Conservation (phyloP, 2,888 invertebrate species). For the Therioaphis trifolii region DNA sequence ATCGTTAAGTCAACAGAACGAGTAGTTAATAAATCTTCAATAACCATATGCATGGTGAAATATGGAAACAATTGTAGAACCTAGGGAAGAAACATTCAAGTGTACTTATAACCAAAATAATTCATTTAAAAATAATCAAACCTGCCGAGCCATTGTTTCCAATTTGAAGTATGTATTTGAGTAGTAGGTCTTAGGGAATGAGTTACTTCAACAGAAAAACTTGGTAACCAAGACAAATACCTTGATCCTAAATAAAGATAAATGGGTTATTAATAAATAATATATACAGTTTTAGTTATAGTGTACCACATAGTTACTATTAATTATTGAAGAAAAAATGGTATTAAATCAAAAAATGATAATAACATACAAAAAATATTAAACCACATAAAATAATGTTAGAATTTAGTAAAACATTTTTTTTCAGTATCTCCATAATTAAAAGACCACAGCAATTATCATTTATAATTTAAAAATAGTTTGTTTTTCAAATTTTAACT, state of each 20-base stretch:
- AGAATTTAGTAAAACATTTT: no score
- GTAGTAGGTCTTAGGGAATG: constrained; percentile 71
- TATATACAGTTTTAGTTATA: no score
- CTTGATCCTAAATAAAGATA: constrained; percentile 75
- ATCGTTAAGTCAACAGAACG: constrained; percentile 85
- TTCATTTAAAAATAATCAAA: constrained; percentile 65
- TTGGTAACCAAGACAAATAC: constrained; percentile 91
- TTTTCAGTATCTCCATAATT: no score
- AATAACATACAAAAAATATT: no score
- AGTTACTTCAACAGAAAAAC: constrained; percentile 88
- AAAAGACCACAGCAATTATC: no score
- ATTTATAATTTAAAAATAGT: no score
- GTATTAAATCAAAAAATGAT: no score
- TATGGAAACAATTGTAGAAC: constrained; percentile 86
- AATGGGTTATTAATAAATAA: neutral
- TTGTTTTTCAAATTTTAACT: neutral
- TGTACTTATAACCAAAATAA: neutral
- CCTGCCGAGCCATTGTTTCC: constrained; percentile 79
- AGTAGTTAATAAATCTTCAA: constrained; percentile 79
- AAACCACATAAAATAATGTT: no score
- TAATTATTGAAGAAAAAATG: no score
- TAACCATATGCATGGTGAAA: constrained; percentile 76
- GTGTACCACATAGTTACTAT: no score
- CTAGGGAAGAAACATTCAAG: constrained; percentile 68
- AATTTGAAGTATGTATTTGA: constrained; percentile 75